Evolutionary conservation across 1,140 invertebrate species (phyloP).

Genomic region (Homarus americanus): DNA sequence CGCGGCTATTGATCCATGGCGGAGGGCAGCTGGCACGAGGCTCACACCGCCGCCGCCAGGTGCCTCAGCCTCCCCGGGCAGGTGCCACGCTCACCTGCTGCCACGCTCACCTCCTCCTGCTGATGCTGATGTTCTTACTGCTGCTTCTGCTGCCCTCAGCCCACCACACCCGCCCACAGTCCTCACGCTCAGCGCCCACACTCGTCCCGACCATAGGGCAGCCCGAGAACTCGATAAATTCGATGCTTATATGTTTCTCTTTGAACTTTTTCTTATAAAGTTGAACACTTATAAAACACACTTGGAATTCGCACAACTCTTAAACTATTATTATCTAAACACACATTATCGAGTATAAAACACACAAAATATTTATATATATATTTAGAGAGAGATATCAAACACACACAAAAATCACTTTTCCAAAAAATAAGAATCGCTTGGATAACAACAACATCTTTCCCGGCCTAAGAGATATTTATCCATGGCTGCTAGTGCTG

Average conservation of each 20-base stretch:
- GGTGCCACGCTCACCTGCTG: conserved; percentile 61
- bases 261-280: conserved; percentile 2
- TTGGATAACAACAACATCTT: neutral
- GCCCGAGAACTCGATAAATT: neutral
- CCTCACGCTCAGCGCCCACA: conserved; percentile 26
- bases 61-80: conserved; percentile 42
- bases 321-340: conserved; percentile 15
- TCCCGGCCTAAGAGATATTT: conserved; percentile 17
- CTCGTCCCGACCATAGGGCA: conserved; percentile 32
- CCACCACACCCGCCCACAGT: conserved; percentile 33
- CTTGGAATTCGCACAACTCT: conserved; percentile 27
- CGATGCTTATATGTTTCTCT: conserved; percentile 11
- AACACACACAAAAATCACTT: conserved; percentile 58
- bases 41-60: conserved; percentile 33
- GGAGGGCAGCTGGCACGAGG: conserved; percentile 71
- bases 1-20: conserved; percentile 74
- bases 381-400: conserved; percentile 5
- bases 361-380: conserved; percentile 49
- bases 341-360: conserved; percentile 45
- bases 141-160: conserved; percentile 28
- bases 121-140: conserved; percentile 7
- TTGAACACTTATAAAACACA: conserved; percentile 33
- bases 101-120: neutral
- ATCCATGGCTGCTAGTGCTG: conserved; percentile 58
- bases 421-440: conserved; percentile 19